Conservation (phyloP, 64 coral and sea anemone genomes). For the Montipora capricornis region DNA sequence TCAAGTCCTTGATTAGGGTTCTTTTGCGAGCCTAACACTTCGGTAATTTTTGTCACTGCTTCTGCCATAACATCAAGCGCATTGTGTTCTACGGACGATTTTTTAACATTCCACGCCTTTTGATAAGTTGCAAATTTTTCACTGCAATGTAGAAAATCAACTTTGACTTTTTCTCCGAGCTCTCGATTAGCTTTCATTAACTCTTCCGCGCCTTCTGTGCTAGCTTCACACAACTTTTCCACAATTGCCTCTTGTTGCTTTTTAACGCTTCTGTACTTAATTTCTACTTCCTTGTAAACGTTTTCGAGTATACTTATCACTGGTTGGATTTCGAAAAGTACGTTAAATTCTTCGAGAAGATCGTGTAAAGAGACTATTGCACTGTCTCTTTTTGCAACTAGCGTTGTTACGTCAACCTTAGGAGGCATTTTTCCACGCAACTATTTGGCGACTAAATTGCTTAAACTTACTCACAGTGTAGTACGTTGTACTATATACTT, state of each 20-base stretch:
- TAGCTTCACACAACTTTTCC: constrained; percentile 14
- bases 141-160: constrained; percentile 15
- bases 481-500: constrained; percentile 1
- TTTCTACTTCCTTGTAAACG: constrained; percentile 32
- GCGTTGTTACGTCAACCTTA: background rate
- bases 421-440: background rate
- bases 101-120: constrained; percentile 8
- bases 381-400: constrained; percentile 14
- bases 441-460: background rate
- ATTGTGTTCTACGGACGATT: background rate
- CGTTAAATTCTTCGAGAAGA: constrained; percentile 83
- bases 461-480: constrained; percentile 2
- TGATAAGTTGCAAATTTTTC: constrained; percentile 7
- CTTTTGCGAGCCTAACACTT: constrained; percentile 17
- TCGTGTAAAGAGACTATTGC: constrained; percentile 44
- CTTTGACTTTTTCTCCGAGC: constrained; percentile 9
- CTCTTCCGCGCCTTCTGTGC: background rate
- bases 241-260: background rate
- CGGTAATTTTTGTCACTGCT: background rate
- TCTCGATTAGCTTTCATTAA: constrained; percentile 8
- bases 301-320: constrained; percentile 16
- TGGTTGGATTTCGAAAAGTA: constrained; percentile 50
- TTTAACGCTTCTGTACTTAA: constrained; percentile 26
- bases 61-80: background rate
- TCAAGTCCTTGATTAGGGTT: background rate